Evolutionary conservation across 2,113 vertebrate genomes (phyloP).

Genomic region (Lampris megalopsis): DNA sequence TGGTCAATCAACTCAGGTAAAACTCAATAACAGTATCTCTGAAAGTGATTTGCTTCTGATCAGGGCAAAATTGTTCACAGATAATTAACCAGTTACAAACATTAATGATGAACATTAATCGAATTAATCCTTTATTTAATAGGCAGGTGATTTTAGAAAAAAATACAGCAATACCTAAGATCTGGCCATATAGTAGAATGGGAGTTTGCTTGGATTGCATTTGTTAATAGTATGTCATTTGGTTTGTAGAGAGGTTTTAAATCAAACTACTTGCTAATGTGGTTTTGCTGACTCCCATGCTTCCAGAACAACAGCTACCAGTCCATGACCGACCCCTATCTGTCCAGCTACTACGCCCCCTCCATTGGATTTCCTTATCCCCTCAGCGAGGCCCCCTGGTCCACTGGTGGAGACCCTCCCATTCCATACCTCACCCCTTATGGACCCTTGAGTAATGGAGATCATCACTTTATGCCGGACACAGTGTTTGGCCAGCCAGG

Average conservation of each 20-base stretch:
- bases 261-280: slow-evolving; percentile 40
- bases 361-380: slow-evolving; percentile 96
- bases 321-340: slow-evolving; percentile 95
- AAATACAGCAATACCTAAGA: too few relatives aligned
- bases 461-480: slow-evolving; percentile 96
- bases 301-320: slow-evolving; percentile 94
- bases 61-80: neutral
- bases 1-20: slow-evolving; percentile 94
- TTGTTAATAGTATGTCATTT: neutral
- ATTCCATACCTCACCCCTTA: slow-evolving; percentile 95
- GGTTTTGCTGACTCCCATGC: slow-evolving; percentile 37
- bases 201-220: neutral
- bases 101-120: neutral
- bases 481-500: slow-evolving; percentile 95
- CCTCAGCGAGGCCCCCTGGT: slow-evolving; percentile 96
- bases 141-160: too few relatives aligned
- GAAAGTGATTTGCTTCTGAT: neutral
- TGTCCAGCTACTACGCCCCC: slow-evolving; percentile 96
- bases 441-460: slow-evolving; percentile 94
- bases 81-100: neutral
- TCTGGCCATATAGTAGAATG: neutral
- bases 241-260: neutral
- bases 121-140: neutral
- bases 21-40: neutral
- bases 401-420: slow-evolving; percentile 94